Base-by-base conservation (phyloP, 2,888 invertebrate genomes). In the Drosophila macrospina region DNA sequence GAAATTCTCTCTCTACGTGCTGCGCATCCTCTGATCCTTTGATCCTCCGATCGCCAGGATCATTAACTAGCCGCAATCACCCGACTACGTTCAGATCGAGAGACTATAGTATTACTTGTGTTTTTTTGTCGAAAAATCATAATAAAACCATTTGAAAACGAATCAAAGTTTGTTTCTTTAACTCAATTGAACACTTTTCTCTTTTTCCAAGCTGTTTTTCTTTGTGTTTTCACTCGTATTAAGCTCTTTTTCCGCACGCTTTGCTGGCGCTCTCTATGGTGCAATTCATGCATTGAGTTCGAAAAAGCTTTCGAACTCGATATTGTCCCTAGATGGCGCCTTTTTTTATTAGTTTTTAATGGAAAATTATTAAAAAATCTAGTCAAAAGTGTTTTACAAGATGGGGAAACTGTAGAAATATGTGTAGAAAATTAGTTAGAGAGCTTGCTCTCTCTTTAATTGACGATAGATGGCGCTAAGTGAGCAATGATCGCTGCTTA, bases 91-190 rank as follows among this genome's bases (percentile, higher is more conserved):
- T 47, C 39, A 47, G 42, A 62, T 36, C 15, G 59, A 37, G 68
- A 61, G 79, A 73, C 62, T 83, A 90, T 90, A 90, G 91, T 90
- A 90, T 90, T 90, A 90, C 86, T 78, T 89, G 88, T 91, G 90
- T 90, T 91, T 90, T 91, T 88, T 88, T 41, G 86, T 86, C 86
- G 67, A 78, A 73, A 69, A 79, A 78, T 73, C 55, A 57, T 61
- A 88, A 86, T 84, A 84, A 86, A 83, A 50, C 26, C 61, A 64
- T 50, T 61, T n/a, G 69, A 69, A 80, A 86, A 56, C 73, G 76
- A 47, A 0, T 15, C 0, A 1, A 1, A 11, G 0, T 3, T 8
- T 8, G 45, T 57, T 69, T 69, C 5, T 39, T 5, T 36, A 0
- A 1, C 3, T 15, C 2, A 4, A 41, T 5, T 11, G 28, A 20